Conservation (phyloP, 2,888 invertebrate species). For the Nymphalis urticae region DNA sequence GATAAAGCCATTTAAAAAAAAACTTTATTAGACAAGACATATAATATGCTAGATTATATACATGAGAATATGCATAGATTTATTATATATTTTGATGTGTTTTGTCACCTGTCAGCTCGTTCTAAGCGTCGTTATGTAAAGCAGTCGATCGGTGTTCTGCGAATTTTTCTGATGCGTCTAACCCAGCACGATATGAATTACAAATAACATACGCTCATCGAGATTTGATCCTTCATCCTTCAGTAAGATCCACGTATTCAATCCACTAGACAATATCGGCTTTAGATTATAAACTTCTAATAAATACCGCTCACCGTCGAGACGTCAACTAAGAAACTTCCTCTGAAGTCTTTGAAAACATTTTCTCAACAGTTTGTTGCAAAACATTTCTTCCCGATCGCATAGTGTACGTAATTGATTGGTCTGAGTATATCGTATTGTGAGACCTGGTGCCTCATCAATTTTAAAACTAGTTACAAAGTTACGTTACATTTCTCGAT, state of each 20-base stretch:
- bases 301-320: conserved; percentile 3
- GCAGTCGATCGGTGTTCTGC: accelerated
- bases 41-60: no score
- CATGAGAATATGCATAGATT: no score
- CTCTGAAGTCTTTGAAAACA: conserved; percentile 7
- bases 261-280: neutral
- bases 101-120: no score
- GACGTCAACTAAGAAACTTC: neutral
- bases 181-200: no score
- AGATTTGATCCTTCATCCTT: no score
- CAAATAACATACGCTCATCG: no score
- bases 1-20: no score
- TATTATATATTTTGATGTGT: no score
- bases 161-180: no score
- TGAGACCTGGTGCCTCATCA: conserved; percentile 21
- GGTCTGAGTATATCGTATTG: conserved; percentile 10
- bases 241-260: neutral
- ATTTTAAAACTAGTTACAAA: conserved; percentile 23
- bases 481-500: neutral
- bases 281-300: conserved; percentile 1
- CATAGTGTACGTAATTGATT: conserved; percentile 23
- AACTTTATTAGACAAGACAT: no score
- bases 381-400: neutral
- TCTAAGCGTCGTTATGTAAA: no score
- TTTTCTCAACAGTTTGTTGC: neutral